A percentile compares a stretch with the other conserved stretches of the same genome.
These are phyloP conservation scores for Aythya baeri DNA, from an alignment of 2,113 vertebrate species.

Conservation along the genomic window DNA sequence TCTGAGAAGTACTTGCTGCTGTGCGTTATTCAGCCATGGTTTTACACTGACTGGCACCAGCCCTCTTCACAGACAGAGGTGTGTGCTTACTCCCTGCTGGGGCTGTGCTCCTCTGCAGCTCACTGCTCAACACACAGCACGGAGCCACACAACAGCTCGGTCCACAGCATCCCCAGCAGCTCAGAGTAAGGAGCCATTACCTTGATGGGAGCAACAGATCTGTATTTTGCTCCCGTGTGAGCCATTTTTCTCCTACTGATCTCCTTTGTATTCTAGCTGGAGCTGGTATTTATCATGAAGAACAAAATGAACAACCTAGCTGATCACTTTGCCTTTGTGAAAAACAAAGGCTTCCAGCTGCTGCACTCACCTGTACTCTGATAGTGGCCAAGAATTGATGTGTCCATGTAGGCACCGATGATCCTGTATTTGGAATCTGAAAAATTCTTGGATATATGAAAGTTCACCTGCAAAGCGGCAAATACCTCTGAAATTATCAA, in stretches of 20 bases:
- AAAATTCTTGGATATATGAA: neutral
- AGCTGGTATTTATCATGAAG: neutral
- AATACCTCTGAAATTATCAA: neutral
- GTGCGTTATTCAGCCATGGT: neutral
- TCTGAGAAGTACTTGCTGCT: neutral
- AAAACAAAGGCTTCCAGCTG: neutral
- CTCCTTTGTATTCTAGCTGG: neutral
- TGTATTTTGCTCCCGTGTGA: neutral
- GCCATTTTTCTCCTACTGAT: neutral
- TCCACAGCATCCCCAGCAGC: neutral
- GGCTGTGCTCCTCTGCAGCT: neutral
- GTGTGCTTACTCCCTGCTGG: neutral
- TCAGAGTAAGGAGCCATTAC: neutral
- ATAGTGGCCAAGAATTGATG: neutral
- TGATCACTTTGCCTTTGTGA: neutral
- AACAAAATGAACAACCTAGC: neutral
- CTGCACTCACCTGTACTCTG: neutral
- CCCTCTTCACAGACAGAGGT: neutral
- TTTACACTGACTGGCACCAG: neutral
- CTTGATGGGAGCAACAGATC: neutral
- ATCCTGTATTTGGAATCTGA: neutral
- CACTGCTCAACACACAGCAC: fast-evolving
- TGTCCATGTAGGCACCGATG: neutral
- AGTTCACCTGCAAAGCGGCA: neutral
- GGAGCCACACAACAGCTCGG: neutral